Conservation (phyloP, 2,113 vertebrate genomes). For the Shinisaurus crocodilurus region DNA sequence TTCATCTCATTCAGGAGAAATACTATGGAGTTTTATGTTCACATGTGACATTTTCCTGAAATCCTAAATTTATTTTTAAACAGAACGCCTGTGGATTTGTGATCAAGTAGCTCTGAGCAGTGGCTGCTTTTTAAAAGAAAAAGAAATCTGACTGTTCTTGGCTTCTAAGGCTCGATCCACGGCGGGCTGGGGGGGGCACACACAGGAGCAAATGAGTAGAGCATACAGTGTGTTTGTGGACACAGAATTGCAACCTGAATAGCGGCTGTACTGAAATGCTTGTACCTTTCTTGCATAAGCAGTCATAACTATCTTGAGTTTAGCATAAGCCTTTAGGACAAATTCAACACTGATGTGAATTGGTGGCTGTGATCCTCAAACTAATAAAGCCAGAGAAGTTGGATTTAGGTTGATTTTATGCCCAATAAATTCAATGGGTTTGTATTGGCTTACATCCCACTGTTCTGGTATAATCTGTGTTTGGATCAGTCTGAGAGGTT, state of each 20-base stretch:
- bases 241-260: constrained; percentile 19
- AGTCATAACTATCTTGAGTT: neutral
- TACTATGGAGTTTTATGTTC: constrained; percentile 34
- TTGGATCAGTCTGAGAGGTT: neutral
- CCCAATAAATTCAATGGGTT: neutral
- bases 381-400: neutral
- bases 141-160: neutral
- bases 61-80: constrained; percentile 7
- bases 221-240: neutral
- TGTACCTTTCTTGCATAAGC: neutral
- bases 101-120: neutral
- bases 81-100: constrained; percentile 16
- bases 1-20: neutral
- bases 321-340: neutral
- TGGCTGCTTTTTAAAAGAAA: constrained; percentile 24
- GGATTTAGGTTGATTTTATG: constrained; percentile 1
- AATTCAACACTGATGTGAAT: neutral
- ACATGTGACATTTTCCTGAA: neutral
- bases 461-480: neutral
- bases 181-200: neutral
- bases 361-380: neutral
- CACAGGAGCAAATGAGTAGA: neutral
- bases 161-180: constrained; percentile 11
- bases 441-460: neutral
- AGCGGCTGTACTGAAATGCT: neutral